Percentiles rank a stretch among this genome's conserved stretches.
phyloP scores from a whole-genome alignment of 2,797 vertebrate species.

The Takifugu ocellatus region DNA sequence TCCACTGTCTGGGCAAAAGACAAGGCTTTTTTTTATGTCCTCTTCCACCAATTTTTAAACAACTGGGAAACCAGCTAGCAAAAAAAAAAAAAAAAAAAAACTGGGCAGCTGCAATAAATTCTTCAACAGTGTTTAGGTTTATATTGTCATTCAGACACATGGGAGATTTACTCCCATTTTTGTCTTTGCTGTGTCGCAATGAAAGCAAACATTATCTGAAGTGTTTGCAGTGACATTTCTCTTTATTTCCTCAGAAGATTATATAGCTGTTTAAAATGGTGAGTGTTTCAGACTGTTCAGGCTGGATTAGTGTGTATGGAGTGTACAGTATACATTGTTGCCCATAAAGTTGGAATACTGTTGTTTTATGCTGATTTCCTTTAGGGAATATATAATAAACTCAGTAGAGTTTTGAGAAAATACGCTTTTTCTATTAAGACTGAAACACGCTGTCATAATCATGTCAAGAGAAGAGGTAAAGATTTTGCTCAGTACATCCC shows the following conservation, averaged over 20 bases:
- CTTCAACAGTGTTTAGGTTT: conserved; percentile 25
- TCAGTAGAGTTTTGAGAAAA: too few species aligned
- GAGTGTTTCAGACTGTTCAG: not conserved
- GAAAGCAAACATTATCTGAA: conserved; percentile 23
- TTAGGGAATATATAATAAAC: too few species aligned
- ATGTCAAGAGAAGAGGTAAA: too few species aligned
- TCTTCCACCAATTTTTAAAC: conserved; percentile 4
- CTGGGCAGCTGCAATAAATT: conserved; percentile 9
- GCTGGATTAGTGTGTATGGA: too few species aligned
- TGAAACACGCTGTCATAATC: too few species aligned
- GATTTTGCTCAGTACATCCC: too few species aligned
- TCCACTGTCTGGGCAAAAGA: not conserved
- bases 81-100: conserved; percentile 9
- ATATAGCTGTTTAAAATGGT: not conserved
- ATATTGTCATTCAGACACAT: conserved; percentile 10
- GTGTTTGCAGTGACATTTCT: conserved; percentile 7
- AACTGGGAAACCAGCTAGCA: conserved; percentile 7
- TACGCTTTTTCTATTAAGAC: too few species aligned
- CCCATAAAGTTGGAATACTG: too few species aligned
- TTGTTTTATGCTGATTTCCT: too few species aligned
- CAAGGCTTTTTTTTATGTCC: not conserved
- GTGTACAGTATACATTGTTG: too few species aligned
- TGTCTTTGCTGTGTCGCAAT: conserved; percentile 27
- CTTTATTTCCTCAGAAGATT: not conserved
- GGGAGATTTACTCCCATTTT: conserved; percentile 20